Percentiles rank a stretch among this genome's conserved stretches.
These are phyloP conservation scores for Coptodon bakossiorum DNA, from an alignment of 2,113 vertebrate genomes.

Conservation along the genomic window DNA sequence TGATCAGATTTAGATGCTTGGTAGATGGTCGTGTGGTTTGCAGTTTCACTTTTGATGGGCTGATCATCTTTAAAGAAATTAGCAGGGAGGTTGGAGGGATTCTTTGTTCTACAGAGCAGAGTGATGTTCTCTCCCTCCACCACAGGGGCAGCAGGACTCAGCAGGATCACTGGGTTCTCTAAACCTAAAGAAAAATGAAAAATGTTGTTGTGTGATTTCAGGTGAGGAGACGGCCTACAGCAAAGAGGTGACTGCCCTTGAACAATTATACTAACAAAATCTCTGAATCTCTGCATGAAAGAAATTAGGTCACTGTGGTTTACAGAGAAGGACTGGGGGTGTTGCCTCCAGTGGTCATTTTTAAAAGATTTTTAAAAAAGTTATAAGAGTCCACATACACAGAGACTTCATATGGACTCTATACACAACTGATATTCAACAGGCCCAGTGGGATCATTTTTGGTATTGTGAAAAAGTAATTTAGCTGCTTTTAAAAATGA, in stretches of 20 bases:
- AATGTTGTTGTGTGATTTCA: accelerated
- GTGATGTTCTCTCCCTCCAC: neutral
- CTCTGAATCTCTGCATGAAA: neutral
- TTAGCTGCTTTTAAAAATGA: neutral
- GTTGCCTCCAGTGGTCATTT: neutral
- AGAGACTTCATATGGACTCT: neutral
- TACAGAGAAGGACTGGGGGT: accelerated
- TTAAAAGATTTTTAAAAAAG: neutral
- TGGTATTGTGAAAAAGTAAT: accelerated
- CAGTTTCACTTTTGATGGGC: neutral
- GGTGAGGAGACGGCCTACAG: neutral
- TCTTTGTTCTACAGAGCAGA: neutral
- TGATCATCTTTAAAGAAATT: neutral
- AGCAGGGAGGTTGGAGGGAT: neutral
- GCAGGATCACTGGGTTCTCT: neutral
- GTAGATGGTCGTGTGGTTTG: conserved; percentile 9
- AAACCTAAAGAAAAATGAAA: accelerated
- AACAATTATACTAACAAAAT: neutral
- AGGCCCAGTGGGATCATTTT: accelerated
- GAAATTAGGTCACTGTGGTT: neutral
- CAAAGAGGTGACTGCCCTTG: accelerated
- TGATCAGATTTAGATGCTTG: neutral
- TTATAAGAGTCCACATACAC: accelerated
- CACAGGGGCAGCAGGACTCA: conserved; percentile 8
- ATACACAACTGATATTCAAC: neutral